Percentiles rank a stretch among this genome's conserved stretches.
Conservation (phyloP, 2,113 vertebrate genomes). For the Mobula hypostoma region DNA sequence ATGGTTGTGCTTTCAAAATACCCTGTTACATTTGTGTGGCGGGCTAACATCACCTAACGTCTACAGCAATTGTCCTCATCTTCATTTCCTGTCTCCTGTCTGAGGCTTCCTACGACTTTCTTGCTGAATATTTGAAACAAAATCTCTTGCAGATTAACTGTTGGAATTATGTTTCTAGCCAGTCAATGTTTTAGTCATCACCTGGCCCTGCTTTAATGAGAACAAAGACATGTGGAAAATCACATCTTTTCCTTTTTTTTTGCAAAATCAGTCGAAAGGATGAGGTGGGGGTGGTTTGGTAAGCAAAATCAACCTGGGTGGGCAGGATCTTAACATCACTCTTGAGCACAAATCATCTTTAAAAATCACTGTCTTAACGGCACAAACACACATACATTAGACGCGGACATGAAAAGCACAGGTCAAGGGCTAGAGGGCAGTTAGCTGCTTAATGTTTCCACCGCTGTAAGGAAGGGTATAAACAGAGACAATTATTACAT, state of each 20-base stretch:
- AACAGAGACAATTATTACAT: background rate
- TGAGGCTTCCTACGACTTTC: background rate
- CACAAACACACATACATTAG: conserved; percentile 35
- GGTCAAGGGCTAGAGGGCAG: conserved; percentile 33
- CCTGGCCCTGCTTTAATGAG: background rate
- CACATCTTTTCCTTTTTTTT: background rate
- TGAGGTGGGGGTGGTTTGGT: background rate
- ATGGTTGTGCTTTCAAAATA: background rate
- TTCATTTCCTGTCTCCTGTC: conserved; percentile 3
- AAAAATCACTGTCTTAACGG: conserved; percentile 30
- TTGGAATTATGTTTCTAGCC: background rate
- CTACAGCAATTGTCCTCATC: background rate
- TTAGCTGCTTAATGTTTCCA: conserved; percentile 29
- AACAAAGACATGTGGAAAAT: background rate
- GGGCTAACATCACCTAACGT: background rate
- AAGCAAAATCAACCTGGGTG: conserved; percentile 12
- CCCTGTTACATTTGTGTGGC: background rate
- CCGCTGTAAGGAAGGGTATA: background rate
- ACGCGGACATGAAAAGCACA: conserved; percentile 13
- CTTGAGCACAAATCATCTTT: conserved; percentile 33
- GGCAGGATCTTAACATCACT: conserved; percentile 17
- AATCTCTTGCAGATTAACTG: background rate
- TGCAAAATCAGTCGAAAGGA: background rate
- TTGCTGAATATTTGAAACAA: background rate
- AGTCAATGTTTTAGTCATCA: background rate